Evolutionary conservation across 2,113 vertebrate species (phyloP).

Genomic region (Stegostoma tigrinum): DNA sequence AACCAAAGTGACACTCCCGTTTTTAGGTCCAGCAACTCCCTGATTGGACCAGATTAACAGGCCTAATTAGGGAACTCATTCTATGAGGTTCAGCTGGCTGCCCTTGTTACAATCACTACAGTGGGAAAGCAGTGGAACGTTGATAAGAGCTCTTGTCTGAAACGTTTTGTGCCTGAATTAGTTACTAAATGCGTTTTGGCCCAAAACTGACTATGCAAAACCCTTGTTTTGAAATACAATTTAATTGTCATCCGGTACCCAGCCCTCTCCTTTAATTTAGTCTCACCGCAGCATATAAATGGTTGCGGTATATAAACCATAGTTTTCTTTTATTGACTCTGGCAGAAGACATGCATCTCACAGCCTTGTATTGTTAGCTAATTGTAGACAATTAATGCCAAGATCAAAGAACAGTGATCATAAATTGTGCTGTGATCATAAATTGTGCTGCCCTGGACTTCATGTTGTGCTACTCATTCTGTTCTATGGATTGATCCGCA

Average conservation of each 20-base stretch:
- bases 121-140: not conserved
- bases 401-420: too few relatives aligned
- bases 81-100: too few relatives aligned
- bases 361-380: not conserved
- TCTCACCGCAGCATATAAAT: not conserved
- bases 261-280: not conserved
- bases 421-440: not conserved
- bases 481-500: not conserved
- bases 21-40: too few relatives aligned
- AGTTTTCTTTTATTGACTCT: not conserved
- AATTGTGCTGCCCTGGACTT: not conserved
- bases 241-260: not conserved
- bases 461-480: not conserved
- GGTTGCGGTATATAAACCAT: not conserved
- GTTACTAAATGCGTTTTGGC: not conserved
- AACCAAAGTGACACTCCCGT: too few relatives aligned
- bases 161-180: not conserved
- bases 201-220: not conserved
- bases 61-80: too few relatives aligned
- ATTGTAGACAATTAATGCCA: not conserved
- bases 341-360: not conserved
- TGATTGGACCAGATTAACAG: too few relatives aligned
- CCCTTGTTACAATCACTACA: too few relatives aligned
- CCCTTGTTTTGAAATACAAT: not conserved
- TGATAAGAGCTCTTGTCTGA: not conserved